Percentiles rank a stretch among this genome's conserved stretches.
Evolutionary conservation across 2,113 vertebrate species (phyloP).

Genomic region (Petaurus breviceps): DNA sequence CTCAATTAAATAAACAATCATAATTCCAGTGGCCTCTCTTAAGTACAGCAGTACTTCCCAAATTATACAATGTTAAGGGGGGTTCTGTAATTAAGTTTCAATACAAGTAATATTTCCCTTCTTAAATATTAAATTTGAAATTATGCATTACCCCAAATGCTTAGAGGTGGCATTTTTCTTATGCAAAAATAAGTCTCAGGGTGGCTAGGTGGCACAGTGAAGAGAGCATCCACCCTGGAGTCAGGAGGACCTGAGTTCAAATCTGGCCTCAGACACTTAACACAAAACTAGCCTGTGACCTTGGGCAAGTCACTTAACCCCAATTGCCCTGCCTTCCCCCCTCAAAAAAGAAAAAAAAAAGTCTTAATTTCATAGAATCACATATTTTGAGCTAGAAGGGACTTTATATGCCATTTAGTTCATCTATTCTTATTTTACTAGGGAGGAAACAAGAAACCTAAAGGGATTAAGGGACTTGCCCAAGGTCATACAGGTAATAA

Average conservation of each 20-base stretch:
- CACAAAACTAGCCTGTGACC: too few relatives aligned
- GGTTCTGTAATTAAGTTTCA: neutral
- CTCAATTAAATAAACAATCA: neutral
- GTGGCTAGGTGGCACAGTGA: too few relatives aligned
- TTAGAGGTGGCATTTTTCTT: neutral
- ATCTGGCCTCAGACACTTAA: too few relatives aligned
- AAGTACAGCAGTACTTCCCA: neutral
- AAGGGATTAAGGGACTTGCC: neutral
- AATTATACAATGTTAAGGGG: neutral
- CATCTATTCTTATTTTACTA: neutral
- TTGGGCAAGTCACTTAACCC: too few relatives aligned
- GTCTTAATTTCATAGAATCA: neutral
- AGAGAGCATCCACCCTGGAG: too few relatives aligned
- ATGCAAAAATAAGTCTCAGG: neutral
- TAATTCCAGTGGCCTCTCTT: neutral
- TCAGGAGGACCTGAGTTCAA: too few relatives aligned
- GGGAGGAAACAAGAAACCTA: neutral
- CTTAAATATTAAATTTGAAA: neutral
- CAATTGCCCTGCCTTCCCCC: too few relatives aligned
- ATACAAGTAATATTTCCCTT: neutral
- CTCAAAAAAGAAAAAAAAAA: neutral
- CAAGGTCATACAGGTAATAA: neutral
- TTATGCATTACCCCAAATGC: neutral
- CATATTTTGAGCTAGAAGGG: neutral
- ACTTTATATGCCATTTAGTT: neutral